These are phyloP conservation scores for Lamproptera curius DNA, from an alignment of 2,888 invertebrate species.

Conservation along the genomic window DNA sequence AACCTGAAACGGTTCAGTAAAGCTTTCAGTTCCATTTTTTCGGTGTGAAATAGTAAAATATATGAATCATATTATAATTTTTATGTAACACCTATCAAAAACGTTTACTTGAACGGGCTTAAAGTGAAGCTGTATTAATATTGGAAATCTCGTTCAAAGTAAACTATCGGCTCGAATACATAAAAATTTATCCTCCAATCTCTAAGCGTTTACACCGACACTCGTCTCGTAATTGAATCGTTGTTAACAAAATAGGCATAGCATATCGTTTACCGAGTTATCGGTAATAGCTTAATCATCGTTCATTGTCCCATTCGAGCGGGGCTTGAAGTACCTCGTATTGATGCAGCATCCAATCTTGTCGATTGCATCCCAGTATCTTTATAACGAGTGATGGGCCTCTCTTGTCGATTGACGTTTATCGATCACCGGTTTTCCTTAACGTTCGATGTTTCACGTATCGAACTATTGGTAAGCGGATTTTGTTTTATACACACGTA, in stretches of 20 bases:
- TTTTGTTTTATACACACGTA: no score
- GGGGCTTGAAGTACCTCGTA: not conserved
- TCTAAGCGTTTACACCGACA: conserved; percentile 1
- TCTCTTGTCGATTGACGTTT: no score
- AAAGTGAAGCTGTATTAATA: not conserved
- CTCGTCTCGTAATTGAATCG: conserved; percentile 1
- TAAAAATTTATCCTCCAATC: conserved; percentile 2
- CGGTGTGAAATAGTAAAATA: no score
- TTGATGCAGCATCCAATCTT: not conserved
- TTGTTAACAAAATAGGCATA: conserved; percentile 5
- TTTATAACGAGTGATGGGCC: no score
- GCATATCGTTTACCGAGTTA: conserved; percentile 7
- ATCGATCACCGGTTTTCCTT: no score
- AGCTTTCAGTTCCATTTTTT: no score
- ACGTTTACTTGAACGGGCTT: not conserved
- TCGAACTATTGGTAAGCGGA: no score
- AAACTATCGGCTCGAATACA: not conserved
- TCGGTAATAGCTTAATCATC: not conserved
- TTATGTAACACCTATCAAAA: no score
- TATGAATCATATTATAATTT: no score
- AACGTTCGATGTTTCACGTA: no score
- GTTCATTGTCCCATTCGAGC: not conserved
- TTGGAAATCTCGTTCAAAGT: not conserved
- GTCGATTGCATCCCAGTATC: no score
- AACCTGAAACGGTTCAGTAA: no score